Evolutionary conservation across 64 coral and sea anemone genomes (phyloP), one percentile per base, ranked within the genome.

Genomic region (Montipora cactus): DNA sequence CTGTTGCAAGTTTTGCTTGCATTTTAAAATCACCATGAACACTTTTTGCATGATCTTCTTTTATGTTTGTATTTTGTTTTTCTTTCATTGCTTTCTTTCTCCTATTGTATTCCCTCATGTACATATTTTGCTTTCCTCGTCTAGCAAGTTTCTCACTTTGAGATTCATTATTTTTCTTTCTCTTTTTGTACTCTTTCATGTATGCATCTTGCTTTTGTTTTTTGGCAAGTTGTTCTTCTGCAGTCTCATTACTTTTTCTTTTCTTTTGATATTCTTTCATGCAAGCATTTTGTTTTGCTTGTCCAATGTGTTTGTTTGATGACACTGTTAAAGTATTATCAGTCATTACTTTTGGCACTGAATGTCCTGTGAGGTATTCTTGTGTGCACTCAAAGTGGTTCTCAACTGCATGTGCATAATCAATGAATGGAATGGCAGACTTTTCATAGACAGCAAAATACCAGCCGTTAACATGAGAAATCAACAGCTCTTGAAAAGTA

Each of bases 301-400:
- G 7, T 72, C 19, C 68, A 72, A 72, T 72, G 68, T 72, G 68
- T 72, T 72, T 72, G 68, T 72, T 72, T 72, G 68, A 72, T 72
- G 68, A n/a, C 68, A n/a, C 68, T 72, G 68, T 72, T 72, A 72
- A 72, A 72, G 68, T 72, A 72, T 72, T 28, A 87, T 85, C 47
- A 68, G 21, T 87, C 49, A 87, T 16, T 70, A 67, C 37, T 87
- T 68, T 75, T 87, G 68, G 84, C 47, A 74, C 28, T 68, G 77
- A 21, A 19, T 87, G 84, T 74, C 47, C 84, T 74, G 74, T 87
- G 64, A 73, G 84, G 74, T 74, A 74, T 74, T 15, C 84, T 88
- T 88, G 87, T 44, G 44, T 53, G 76, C 59, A 77, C 6, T 71
- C 73, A 88, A 58, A 50, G 75, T 88, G 70, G 72, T 77, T 88